These are phyloP conservation scores for Bombus confusus DNA, from an alignment of 1,140 invertebrate species.

Conservation along the genomic window DNA sequence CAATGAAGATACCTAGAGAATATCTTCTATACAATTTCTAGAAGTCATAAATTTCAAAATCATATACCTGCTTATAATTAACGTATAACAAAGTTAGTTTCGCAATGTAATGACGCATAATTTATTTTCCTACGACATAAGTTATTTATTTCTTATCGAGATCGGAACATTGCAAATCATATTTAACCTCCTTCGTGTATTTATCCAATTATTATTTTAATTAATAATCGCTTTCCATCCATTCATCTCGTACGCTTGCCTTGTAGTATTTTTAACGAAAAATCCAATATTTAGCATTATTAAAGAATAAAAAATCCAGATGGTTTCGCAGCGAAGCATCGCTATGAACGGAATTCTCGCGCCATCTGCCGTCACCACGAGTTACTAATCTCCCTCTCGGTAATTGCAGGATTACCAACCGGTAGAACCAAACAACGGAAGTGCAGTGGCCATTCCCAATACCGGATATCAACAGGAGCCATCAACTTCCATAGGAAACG, in stretches of 20 bases:
- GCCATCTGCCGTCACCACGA: constrained; percentile 39
- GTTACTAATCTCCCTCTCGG: constrained; percentile 24
- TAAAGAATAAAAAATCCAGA: background rate
- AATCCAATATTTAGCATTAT: background rate
- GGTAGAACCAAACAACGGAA: background rate
- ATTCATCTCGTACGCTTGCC: too few species aligned
- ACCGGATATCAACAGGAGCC: background rate
- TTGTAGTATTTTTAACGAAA: background rate
- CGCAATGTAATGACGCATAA: background rate
- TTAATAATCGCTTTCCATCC: background rate
- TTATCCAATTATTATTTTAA: background rate
- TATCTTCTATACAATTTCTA: background rate
- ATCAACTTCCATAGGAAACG: background rate
- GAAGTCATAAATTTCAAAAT: background rate
- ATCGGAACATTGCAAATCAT: background rate
- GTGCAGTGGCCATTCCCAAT: background rate
- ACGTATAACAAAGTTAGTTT: background rate
- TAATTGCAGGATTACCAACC: constrained; percentile 33
- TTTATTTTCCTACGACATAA: background rate
- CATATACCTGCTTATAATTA: too few species aligned
- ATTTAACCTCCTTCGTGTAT: background rate
- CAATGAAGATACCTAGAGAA: background rate
- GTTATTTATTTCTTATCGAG: background rate
- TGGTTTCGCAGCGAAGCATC: background rate
- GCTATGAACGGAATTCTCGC: constrained; percentile 11